Conservation (phyloP, 2,113 vertebrate genomes). For the Oncorhynchus masou region DNA sequence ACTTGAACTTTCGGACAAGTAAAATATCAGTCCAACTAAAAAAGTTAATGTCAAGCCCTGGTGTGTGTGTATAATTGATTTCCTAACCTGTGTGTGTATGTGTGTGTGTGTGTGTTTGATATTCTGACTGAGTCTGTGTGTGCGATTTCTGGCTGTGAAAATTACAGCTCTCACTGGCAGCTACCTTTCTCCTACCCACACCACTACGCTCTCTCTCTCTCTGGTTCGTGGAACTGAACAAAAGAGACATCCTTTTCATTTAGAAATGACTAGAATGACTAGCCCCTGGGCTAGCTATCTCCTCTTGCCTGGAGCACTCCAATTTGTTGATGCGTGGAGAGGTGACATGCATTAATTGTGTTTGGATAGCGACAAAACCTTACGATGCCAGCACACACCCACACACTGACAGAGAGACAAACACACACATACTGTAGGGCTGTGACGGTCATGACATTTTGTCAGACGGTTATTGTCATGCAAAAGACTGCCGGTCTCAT, state of each 20-base stretch:
- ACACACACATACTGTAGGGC: slow-evolving; percentile 23
- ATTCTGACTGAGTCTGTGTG: slow-evolving; percentile 1
- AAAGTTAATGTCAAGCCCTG: no score
- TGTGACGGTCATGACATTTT: not conserved
- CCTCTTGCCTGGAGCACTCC: slow-evolving; percentile 50
- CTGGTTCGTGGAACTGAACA: slow-evolving; percentile 55
- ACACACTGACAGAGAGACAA: slow-evolving; percentile 36
- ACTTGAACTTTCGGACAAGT: no score
- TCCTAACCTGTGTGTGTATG: no score
- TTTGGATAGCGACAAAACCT: slow-evolving; percentile 50
- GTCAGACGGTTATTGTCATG: no score
- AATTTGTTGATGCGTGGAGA: slow-evolving; percentile 54
- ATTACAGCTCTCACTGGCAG: slow-evolving; percentile 46
- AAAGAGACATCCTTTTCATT: slow-evolving; percentile 63
- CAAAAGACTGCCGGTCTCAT: no score
- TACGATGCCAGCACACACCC: slow-evolving; percentile 34
- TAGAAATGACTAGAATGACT: slow-evolving; percentile 63
- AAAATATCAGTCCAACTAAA: no score
- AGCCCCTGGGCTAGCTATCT: slow-evolving; percentile 49
- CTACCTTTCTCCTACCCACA: slow-evolving; percentile 27
- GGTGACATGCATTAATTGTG: slow-evolving; percentile 53
- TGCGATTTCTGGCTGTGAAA: slow-evolving; percentile 56
- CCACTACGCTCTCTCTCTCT: slow-evolving; percentile 41
- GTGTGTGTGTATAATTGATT: no score
- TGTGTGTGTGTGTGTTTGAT: no score